These are phyloP conservation scores for Mixornis gularis DNA, from an alignment of 2,113 vertebrate species.

Conservation along the genomic window DNA sequence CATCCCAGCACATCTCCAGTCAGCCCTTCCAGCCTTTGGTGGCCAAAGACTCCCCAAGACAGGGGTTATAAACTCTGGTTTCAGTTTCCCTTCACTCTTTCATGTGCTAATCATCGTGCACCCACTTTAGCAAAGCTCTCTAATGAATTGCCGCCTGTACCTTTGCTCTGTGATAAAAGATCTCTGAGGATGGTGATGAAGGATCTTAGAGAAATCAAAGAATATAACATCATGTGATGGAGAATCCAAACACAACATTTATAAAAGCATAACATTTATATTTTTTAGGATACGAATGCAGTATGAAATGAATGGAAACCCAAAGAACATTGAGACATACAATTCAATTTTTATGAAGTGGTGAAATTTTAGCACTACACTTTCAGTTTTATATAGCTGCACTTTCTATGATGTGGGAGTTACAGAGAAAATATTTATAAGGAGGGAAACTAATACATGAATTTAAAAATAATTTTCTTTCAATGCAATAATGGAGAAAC, in stretches of 20 bases:
- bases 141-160: background rate
- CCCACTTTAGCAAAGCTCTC: background rate
- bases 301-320: background rate
- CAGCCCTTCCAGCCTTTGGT: background rate
- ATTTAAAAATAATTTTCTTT: background rate
- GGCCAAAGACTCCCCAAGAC: background rate
- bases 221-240: background rate
- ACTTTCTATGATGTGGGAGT: background rate
- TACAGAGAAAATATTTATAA: background rate
- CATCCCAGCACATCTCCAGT: background rate
- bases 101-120: background rate
- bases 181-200: background rate
- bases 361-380: background rate
- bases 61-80: background rate
- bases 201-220: background rate
- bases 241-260: background rate
- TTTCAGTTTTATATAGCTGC: background rate
- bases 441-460: background rate
- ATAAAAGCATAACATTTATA: background rate
- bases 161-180: background rate
- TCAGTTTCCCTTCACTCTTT: background rate
- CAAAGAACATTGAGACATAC: background rate
- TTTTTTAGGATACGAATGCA: background rate
- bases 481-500: background rate
- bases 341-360: background rate